phyloP scores from a whole-genome alignment of 2,113 vertebrate genomes.

The chimpanzee (Pan troglodytes) region NHGRI_mPanTro3-v2.1_pri NC_086015.1:138775501-138776000 shows the following conservation, averaged over 20 bases:
- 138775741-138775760: neutral
- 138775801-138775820: neutral
- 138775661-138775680: slow-evolving; percentile 45
- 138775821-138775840: neutral
- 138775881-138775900: neutral
- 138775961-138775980: neutral
- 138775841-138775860: neutral
- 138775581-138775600: slow-evolving; percentile 43
- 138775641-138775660: neutral
- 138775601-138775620: slow-evolving; percentile 48
- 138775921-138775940: neutral
- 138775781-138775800: neutral
- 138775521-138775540: slow-evolving; percentile 68
- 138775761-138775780: slow-evolving; percentile 14
- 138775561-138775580: slow-evolving; percentile 37
- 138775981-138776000: neutral
- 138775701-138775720: neutral
- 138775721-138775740: neutral
- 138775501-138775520: slow-evolving; percentile 39
- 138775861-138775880: neutral
- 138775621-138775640: slow-evolving; percentile 57
- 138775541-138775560: slow-evolving; percentile 48
- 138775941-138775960: neutral
- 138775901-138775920: neutral
- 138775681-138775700: slow-evolving; percentile 17